These are phyloP conservation scores for Onychostruthus taczanowskii DNA, from an alignment of 2,113 vertebrate species.

Conservation along the genomic window DNA sequence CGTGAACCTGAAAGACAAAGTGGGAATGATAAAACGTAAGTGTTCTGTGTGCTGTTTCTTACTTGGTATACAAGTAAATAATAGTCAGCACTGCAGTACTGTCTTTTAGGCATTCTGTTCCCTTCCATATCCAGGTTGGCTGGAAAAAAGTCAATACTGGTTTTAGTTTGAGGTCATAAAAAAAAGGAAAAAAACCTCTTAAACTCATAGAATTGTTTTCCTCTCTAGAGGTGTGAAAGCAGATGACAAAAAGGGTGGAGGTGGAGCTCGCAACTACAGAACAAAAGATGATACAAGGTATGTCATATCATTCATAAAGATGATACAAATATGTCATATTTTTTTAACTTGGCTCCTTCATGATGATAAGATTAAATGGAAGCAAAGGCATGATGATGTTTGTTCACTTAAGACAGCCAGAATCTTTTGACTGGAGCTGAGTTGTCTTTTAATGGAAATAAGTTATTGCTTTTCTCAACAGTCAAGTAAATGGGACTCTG, in stretches of 20 bases:
- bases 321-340: too few species aligned
- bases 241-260: constrained; percentile 77
- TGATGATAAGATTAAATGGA: not conserved
- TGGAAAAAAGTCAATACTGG: not conserved
- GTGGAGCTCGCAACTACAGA: constrained; percentile 78
- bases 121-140: not conserved
- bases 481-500: not conserved
- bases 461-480: not conserved
- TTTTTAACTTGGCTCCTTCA: not conserved
- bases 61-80: not conserved
- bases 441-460: not conserved
- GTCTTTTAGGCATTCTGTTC: not conserved
- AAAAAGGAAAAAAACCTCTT: not conserved
- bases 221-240: constrained; percentile 72
- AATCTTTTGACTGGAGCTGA: not conserved
- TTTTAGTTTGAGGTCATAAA: not conserved
- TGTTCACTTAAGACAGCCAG: not conserved
- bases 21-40: constrained; percentile 78
- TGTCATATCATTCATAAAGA: not conserved
- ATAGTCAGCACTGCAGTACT: not conserved
- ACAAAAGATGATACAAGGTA: constrained; percentile 73
- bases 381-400: not conserved
- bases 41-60: not conserved
- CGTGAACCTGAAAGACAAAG: constrained; percentile 82
- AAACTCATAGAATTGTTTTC: not conserved